phyloP scores from a whole-genome alignment of 2,113 vertebrate species.

The Cichladusa arquata region DNA sequence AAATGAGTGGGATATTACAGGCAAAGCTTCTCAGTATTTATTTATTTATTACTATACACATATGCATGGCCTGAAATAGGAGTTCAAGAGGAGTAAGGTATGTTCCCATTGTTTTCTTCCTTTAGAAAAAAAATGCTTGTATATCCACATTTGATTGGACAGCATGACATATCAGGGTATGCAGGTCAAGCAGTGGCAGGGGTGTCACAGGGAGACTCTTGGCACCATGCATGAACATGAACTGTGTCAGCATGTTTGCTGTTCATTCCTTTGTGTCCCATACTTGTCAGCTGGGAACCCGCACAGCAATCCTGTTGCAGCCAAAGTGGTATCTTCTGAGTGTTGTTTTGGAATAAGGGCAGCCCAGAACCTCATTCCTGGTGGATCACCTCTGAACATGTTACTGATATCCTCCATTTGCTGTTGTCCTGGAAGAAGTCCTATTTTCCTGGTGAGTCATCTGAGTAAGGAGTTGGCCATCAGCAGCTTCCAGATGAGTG shows the following conservation, averaged over 20 bases:
- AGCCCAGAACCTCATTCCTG: background rate
- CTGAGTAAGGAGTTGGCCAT: background rate
- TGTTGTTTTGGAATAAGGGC: background rate
- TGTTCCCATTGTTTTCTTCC: background rate
- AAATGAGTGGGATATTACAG: background rate
- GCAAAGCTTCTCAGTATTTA: background rate
- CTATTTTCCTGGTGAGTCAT: background rate
- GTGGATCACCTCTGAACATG: rapidly evolving
- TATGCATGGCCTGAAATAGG: background rate
- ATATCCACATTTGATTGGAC: background rate
- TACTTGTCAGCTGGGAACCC: background rate
- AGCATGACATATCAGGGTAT: background rate
- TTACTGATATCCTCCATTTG: background rate
- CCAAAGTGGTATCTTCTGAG: background rate
- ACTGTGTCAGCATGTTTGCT: background rate
- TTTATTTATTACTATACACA: background rate
- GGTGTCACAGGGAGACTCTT: background rate
- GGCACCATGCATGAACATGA: too few relatives aligned
- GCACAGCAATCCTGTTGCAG: background rate
- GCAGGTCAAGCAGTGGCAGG: background rate
- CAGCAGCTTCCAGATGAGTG: background rate
- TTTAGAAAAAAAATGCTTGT: background rate
- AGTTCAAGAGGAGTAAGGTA: background rate
- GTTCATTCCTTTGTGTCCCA: background rate
- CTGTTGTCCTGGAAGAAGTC: background rate